phyloP scores from a whole-genome alignment of 2,113 vertebrate species.

The Craseonycteris thonglongyai region DNA sequence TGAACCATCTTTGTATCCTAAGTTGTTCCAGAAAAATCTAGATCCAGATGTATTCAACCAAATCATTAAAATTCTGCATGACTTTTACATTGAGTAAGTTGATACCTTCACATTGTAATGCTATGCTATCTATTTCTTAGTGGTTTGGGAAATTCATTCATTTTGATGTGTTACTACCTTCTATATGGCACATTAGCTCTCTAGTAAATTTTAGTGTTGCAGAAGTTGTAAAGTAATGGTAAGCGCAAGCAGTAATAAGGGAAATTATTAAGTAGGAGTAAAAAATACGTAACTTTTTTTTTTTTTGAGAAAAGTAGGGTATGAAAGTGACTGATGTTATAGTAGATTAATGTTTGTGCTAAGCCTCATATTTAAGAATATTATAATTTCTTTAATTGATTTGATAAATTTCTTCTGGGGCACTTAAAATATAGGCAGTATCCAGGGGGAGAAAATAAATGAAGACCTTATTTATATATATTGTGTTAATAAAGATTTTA shows the following conservation, averaged over 20 bases:
- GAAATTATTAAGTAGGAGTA: background rate
- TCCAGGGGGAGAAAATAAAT: background rate
- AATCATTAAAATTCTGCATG: constrained; percentile 88
- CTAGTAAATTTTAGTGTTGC: background rate
- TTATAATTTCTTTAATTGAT: background rate
- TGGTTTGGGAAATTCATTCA: constrained; percentile 13
- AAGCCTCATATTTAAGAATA: background rate
- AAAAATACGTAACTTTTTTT: background rate
- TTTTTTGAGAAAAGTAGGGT: background rate
- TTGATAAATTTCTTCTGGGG: background rate
- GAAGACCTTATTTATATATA: background rate
- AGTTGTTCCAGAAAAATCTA: constrained; percentile 91
- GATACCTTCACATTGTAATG: background rate
- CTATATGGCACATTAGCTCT: background rate
- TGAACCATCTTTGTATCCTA: constrained; percentile 82
- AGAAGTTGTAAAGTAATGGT: background rate
- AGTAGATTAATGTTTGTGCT: background rate
- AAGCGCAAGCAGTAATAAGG: background rate
- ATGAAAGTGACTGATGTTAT: background rate
- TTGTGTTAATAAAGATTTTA: background rate
- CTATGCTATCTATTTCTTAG: background rate
- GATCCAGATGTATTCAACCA: constrained; percentile 92
- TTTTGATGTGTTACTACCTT: background rate
- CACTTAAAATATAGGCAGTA: background rate
- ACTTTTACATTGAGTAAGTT: constrained; percentile 90